Conservation (phyloP, 2,113 vertebrate species). For the Boleophthalmus pectinirostris region DNA sequence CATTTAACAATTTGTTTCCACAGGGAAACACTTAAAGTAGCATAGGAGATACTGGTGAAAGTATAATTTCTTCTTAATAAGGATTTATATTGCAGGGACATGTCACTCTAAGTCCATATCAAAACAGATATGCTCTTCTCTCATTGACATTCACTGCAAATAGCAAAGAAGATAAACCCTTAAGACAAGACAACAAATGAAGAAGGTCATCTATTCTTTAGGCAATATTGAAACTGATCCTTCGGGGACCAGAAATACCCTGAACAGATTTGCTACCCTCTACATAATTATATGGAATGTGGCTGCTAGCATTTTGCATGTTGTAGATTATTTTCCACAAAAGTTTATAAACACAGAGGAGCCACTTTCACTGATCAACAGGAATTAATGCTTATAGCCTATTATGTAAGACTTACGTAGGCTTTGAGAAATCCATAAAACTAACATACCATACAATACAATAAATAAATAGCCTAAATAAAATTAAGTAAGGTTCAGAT, state of each 20-base stretch:
- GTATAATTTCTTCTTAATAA: no score
- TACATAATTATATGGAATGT: background rate
- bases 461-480: no score
- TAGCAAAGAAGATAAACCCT: slow-evolving; percentile 11
- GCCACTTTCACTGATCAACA: background rate
- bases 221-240: background rate
- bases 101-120: background rate
- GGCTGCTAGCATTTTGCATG: background rate
- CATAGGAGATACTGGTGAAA: no score
- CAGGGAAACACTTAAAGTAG: no score
- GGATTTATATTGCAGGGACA: no score
- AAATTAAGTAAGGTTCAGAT: no score
- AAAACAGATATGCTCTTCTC: background rate
- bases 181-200: slow-evolving; percentile 9
- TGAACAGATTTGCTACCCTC: background rate
- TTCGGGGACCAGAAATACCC: background rate
- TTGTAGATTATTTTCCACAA: background rate
- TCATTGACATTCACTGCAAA: slow-evolving; percentile 4
- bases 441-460: no score
- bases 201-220: slow-evolving; percentile 6
- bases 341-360: background rate
- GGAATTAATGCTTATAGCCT: background rate
- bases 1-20: background rate
- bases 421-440: no score
- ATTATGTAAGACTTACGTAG: no score